Base-by-base conservation (phyloP, 2,797 vertebrate genomes). In the Chromis chromis region DNA sequence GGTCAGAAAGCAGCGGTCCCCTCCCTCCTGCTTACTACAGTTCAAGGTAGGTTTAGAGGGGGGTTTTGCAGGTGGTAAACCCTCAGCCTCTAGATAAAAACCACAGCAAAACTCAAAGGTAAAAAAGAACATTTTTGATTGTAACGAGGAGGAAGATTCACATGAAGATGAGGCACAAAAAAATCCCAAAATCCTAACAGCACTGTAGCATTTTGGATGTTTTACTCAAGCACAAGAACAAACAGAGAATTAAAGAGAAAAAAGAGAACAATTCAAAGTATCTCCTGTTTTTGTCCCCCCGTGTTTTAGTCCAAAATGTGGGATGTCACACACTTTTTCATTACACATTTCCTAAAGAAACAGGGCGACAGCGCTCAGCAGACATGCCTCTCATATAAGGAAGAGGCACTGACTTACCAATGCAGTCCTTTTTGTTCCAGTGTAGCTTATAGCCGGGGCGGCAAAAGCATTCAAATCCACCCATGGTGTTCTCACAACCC, bases 371-470 rank as follows among this genome's bases (percentile, higher is more conserved):
- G 33, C 33, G 36, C 55, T 65, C 19, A 46, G 54, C 42, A 75
- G 31, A 68, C 42, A 52, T 52, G 52, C 49, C 70, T 71, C 58
- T 70, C 14, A 17, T 31, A 93, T 88, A 31, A 89, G 90, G 92
- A 89, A 90, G 63, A 72, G 76, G 60, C 90, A 88, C 91, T 91
- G 85, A 88, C 97, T 98, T 98, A 99, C 98, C 98, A 78, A 96
- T 93, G 88, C 98, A 99, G 88, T 99, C 98, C 86, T 98, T 99
- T 91, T 95, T 96, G 94, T 99, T 99, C 98, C 98, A 99, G 92
- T 99, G 97, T 21, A 99, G 94, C 86, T 96, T 98, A 93, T 95
- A 95, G 52, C 95, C 96, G 0, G 95, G 89, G 48, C 92, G 95
- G 89, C 98, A 99, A 80, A 94, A 95, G 91, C 98, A 99, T 70